Percentiles rank a stretch among this genome's conserved stretches.
Conservation (phyloP, 1,140 invertebrate species). For the Eriocheir sinensis region DNA sequence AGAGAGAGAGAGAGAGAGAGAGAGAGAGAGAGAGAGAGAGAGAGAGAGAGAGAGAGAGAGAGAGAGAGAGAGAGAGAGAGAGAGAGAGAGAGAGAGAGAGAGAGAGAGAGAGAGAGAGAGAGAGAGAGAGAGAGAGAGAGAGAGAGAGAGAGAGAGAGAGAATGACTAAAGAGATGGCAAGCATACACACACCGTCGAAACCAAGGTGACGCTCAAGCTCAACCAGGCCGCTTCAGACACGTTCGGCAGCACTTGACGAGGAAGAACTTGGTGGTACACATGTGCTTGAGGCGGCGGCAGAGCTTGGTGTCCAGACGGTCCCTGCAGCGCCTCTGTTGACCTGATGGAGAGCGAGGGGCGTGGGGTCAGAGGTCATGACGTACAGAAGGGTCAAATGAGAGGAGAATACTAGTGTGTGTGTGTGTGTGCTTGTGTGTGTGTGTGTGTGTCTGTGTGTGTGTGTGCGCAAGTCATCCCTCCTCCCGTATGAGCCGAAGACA, state of each 20-base stretch:
- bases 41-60: background rate
- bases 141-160: too few relatives aligned
- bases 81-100: conserved; percentile 18
- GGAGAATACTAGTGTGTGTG: background rate
- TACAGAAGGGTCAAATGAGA: background rate
- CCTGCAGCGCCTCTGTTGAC: conserved; percentile 79
- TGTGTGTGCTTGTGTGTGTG: background rate
- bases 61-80: background rate
- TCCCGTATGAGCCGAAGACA: background rate
- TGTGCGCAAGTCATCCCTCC: background rate
- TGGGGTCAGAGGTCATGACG: background rate
- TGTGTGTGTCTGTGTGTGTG: too few relatives aligned
- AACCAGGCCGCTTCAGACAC: conserved; percentile 74
- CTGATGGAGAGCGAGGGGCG: conserved; percentile 67
- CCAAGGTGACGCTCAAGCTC: background rate
- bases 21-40: background rate
- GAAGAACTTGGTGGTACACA: conserved; percentile 81
- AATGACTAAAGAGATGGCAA: background rate
- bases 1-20: background rate
- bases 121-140: background rate
- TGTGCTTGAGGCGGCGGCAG: conserved; percentile 80
- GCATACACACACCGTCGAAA: background rate
- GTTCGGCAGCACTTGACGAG: conserved; percentile 81
- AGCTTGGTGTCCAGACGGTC: conserved; percentile 80
- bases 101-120: background rate